Base-by-base conservation (phyloP, 2,888 invertebrate species). In the Tiliacea citrago region DNA sequence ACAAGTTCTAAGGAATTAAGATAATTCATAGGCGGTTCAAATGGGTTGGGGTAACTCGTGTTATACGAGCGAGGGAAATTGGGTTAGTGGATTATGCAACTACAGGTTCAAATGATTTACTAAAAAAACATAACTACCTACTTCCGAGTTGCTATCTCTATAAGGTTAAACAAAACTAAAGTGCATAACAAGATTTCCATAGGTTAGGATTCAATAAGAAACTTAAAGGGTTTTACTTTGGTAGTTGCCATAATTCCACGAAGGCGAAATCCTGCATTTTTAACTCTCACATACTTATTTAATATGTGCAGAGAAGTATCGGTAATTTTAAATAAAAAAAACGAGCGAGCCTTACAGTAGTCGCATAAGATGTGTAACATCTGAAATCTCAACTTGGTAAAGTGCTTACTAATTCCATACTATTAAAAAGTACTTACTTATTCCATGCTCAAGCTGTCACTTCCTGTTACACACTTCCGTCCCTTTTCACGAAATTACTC, bases 1-100 rank as follows among this genome's bases (percentile, higher is more conserved):
- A 24, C 24, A 73, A 81, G 88, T 72, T 82, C 21, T 61, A 29
- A 53, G 60, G 69, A 65, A 78, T 84, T 78, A 69, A 73, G 74
- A 77, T 77, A 68, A 77, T 80, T 62, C 42, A 70, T 60, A 49
- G 66, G 65, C 69, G 68, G 62, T 58, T 24, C 62, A 62, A 68
- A 69, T 71, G 24, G 57, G 18, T 62, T 45, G 45, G 49, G 24
- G 21, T 60, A 45, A 58, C 58, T 67, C 42, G 12, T 60, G n/a
- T 68, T 70, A 47, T 51, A 63, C 51, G 53, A n/a, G 24, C 13
- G 10, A 65, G 42, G 45, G 18, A n/a, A 63, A 62, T 51, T 51
- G 16, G 8, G 47, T 51, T 21, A 62, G 7, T 47, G 13, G 35
- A 49, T 39, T 29, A 47, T 39, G 29, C 18, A 49, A 4, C 47